Evolutionary conservation across 1,140 invertebrate species (phyloP).

Genomic region (Coptotermes formosanus): DNA sequence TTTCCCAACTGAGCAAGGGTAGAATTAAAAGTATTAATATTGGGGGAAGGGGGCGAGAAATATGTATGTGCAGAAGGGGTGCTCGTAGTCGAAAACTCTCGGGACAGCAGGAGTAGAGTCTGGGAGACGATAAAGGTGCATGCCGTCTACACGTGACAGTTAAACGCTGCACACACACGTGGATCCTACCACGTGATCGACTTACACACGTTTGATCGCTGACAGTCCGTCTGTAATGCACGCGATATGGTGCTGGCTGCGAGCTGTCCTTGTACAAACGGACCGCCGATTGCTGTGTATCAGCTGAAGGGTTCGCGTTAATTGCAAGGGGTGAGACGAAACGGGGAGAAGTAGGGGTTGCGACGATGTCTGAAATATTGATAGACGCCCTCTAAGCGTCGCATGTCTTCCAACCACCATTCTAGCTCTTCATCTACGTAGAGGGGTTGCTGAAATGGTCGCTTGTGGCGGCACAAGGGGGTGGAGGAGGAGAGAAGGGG

Average conservation of each 20-base stretch:
- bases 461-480: background rate
- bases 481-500: background rate
- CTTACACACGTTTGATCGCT: too few species aligned
- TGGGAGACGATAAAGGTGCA: too few species aligned
- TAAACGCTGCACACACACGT: too few species aligned
- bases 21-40: too few species aligned
- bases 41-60: too few species aligned
- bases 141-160: too few species aligned
- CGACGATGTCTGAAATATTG: background rate
- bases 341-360: background rate
- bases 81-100: too few species aligned
- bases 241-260: background rate
- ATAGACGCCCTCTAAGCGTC: background rate
- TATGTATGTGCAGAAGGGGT: too few species aligned
- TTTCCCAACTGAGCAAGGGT: too few species aligned
- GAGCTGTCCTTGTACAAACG: background rate
- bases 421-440: background rate
- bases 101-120: too few species aligned
- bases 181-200: too few species aligned
- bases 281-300: background rate
- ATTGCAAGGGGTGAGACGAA: background rate
- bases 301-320: background rate
- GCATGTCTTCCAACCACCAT: background rate
- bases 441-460: background rate
- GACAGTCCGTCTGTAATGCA: too few species aligned